Evolutionary conservation across 2,888 invertebrate species (phyloP).

Genomic region (Muschampia plurimacula): DNA sequence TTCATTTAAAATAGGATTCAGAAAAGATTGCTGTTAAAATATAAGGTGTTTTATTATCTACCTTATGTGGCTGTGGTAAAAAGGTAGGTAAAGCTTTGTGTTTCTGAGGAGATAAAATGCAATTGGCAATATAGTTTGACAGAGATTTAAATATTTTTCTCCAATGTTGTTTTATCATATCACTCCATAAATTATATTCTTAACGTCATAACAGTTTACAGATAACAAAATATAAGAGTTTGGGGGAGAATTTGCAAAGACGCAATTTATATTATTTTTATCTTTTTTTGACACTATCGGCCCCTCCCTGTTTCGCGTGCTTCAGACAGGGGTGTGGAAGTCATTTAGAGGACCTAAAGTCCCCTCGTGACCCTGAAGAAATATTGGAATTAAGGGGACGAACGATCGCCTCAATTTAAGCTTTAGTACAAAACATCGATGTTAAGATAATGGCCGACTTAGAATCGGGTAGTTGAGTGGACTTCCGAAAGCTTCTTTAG

Average conservation of each 20-base stretch:
- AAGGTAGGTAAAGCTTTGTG: too few relatives aligned
- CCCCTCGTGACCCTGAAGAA: slow-evolving; percentile 73
- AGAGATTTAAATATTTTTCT: too few relatives aligned
- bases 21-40: too few relatives aligned
- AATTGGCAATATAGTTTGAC: too few relatives aligned
- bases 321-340: slow-evolving; percentile 79
- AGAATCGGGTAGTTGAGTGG: slow-evolving; percentile 21
- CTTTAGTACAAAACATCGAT: slow-evolving; percentile 41
- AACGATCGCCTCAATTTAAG: slow-evolving; percentile 28
- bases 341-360: slow-evolving; percentile 65
- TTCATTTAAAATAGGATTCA: too few relatives aligned
- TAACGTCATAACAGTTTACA: slow-evolving; percentile 38
- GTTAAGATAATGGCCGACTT: slow-evolving; percentile 52
- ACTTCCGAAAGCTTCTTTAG: slow-evolving; percentile 17
- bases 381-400: slow-evolving; percentile 56
- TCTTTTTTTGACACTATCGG: slow-evolving; percentile 85
- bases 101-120: too few relatives aligned
- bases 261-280: slow-evolving; percentile 84
- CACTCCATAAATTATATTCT: slow-evolving; percentile 28
- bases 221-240: slow-evolving; percentile 53
- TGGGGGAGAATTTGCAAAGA: slow-evolving; percentile 58
- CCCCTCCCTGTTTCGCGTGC: slow-evolving; percentile 72
- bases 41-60: too few relatives aligned
- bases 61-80: too few relatives aligned
- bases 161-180: not conserved